Conservation (phyloP, 2,888 invertebrate genomes). For the Ellobium chinense region DNA sequence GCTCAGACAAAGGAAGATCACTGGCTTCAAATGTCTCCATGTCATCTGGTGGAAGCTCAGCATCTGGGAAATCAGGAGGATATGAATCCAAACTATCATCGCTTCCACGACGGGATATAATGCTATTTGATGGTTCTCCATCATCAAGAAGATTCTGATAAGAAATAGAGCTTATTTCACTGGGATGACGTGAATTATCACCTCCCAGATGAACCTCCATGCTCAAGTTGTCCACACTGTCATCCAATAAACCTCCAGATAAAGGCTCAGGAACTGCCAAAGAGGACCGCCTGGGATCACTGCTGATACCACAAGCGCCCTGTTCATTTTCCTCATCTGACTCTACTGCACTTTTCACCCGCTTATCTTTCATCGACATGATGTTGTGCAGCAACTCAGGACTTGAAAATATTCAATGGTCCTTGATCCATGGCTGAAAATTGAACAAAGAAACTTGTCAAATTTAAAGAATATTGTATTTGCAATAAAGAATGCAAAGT, state of each 20-base stretch:
- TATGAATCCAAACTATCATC: slow-evolving; percentile 73
- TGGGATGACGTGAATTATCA: slow-evolving; percentile 74
- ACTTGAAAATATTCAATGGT: not conserved
- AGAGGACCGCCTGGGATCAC: slow-evolving; percentile 46
- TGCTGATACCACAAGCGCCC: slow-evolving; percentile 50
- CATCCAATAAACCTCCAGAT: slow-evolving; percentile 53
- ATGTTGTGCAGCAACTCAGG: slow-evolving; percentile 4
- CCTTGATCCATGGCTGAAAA: slow-evolving; percentile 13
- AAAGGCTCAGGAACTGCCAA: slow-evolving; percentile 48
- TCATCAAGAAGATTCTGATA: slow-evolving; percentile 75
- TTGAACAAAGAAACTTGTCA: not conserved
- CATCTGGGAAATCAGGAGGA: slow-evolving; percentile 63
- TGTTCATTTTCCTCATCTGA: slow-evolving; percentile 44
- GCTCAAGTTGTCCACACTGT: slow-evolving; percentile 73
- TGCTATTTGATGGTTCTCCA: slow-evolving; percentile 56
- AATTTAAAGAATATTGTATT: not conserved
- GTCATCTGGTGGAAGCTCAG: slow-evolving; percentile 62
- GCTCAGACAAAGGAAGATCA: slow-evolving; percentile 55
- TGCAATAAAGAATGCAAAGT: too few species aligned
- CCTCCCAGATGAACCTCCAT: slow-evolving; percentile 78
- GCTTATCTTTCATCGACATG: slow-evolving; percentile 46
- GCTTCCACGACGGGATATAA: slow-evolving; percentile 68
- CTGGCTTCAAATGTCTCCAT: slow-evolving; percentile 57
- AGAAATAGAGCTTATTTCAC: slow-evolving; percentile 76
- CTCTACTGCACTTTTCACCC: slow-evolving; percentile 26